Evolutionary conservation across 2,113 vertebrate species (phyloP), one percentile per base, ranked within the genome.

Genomic region (Loxodonta africana): DNA sequence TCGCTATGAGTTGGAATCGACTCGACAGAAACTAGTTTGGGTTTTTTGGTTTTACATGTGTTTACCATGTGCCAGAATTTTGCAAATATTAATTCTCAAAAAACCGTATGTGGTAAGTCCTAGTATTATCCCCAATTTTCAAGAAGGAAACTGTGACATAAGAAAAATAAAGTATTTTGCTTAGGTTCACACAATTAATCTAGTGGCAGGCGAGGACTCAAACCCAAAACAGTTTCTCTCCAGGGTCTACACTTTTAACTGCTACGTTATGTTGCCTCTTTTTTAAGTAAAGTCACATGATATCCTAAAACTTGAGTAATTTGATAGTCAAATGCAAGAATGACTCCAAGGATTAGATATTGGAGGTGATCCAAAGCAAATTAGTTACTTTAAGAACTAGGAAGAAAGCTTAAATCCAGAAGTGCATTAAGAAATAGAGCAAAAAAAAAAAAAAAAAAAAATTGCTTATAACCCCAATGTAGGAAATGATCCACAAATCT

Each of bases 211-310:
- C 1, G 10, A 46, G n/a, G 33, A 60, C 28, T 73, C 28, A 82
- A 82, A 84, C 26, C 33, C 44, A 65, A 53, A 80, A 80, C 74
- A 48, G 8, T 1, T 6, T 26, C 4, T 67, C 46, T 44, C 10
- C 10, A 28, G 81, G 48, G 65, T 14, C 51, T 46, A 44, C 4
- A 46, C 60, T n/a, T 73, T 77, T 33, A 41, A 65, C 82, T 33
- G 15, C 48, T 7, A 0, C 0, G 1, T 41, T 28, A 18, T 8
- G n/a, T 8, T 41, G 28, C 33, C 11, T 17, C 65, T 33, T 5
- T 41, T 53, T 65, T 51, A 28, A 21, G 21, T 10, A 17, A 30
- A 25, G 23, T 80, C 83, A n/a, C 17, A 2, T 10, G 67, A 15
- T 37, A 37, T 80, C 62, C 83, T 44, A 28, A 57, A 88, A 80